A percentile compares a stretch with the other conserved stretches of the same genome.
These are phyloP conservation scores for Cryptocephalus moraei DNA, from an alignment of 2,888 invertebrate genomes.

Conservation along the genomic window DNA sequence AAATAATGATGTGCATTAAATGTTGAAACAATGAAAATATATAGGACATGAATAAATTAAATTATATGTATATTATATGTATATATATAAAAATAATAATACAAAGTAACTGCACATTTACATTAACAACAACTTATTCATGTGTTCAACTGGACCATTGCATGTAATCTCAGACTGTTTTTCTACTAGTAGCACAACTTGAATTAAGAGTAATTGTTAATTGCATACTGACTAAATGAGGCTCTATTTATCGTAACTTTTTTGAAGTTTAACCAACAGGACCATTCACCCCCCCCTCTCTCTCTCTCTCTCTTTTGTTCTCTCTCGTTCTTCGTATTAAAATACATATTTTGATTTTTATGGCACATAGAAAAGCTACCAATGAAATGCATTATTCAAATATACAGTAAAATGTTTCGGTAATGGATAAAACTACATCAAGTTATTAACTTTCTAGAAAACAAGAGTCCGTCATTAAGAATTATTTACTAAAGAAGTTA, in stretches of 20 bases:
- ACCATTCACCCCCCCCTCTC: no score
- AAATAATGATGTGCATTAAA: constrained; percentile 39
- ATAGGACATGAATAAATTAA: constrained; percentile 27
- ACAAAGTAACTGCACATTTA: constrained; percentile 30
- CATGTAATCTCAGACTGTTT: constrained; percentile 30
- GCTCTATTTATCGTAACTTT: constrained; percentile 28
- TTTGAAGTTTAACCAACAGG: constrained; percentile 9
- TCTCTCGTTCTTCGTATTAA: no score
- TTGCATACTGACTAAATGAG: constrained; percentile 37
- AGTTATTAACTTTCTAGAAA: no score
- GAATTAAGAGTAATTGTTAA: constrained; percentile 28
- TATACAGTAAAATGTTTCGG: no score
- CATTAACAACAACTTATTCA: constrained; percentile 23
- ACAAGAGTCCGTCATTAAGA: no score
- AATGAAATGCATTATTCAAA: no score
- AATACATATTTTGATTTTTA: no score
- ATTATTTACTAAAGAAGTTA: no score
- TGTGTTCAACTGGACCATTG: constrained; percentile 31
- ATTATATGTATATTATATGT: constrained; percentile 4
- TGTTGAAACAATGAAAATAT: constrained; percentile 25
- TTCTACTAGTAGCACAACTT: constrained; percentile 38
- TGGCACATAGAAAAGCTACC: no score
- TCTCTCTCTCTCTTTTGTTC: no score
- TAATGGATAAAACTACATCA: no score
- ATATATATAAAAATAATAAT: constrained; percentile 20